Conservation (phyloP, 2,113 vertebrate species). For the Stictonetta naevosa region DNA sequence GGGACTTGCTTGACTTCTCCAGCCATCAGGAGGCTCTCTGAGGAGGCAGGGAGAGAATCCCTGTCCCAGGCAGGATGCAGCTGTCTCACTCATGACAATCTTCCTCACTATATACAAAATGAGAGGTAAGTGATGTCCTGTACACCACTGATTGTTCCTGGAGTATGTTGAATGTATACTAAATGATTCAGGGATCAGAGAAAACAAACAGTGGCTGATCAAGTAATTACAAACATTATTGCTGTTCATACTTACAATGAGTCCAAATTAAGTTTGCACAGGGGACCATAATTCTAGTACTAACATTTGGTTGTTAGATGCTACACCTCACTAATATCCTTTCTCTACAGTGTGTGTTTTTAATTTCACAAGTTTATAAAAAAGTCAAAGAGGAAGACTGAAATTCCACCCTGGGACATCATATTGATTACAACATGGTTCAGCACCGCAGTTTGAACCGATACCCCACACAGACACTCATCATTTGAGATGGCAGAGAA, state of each 20-base stretch:
- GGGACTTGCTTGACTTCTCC: neutral
- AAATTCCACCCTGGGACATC: slow-evolving; percentile 60
- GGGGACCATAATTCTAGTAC: neutral
- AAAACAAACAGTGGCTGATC: neutral
- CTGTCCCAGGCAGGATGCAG: neutral
- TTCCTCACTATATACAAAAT: neutral
- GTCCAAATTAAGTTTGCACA: neutral
- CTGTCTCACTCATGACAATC: neutral
- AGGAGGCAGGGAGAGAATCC: neutral
- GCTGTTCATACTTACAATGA: neutral
- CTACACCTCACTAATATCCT: neutral
- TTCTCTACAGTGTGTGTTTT: neutral
- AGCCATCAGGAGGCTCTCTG: neutral
- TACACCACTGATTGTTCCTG: neutral
- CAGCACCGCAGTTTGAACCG: accelerated
- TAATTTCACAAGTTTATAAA: slow-evolving; percentile 43
- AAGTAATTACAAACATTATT: neutral
- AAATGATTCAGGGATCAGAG: too few relatives aligned
- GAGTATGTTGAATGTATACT: neutral
- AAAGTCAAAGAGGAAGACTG: slow-evolving; percentile 49
- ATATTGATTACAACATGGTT: slow-evolving; percentile 59
- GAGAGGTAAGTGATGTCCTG: neutral
- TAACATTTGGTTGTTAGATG: neutral
- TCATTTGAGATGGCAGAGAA: slow-evolving; percentile 60
- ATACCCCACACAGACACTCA: neutral